A percentile compares a stretch with the other conserved stretches of the same genome.
Evolutionary conservation across 2,888 invertebrate species (phyloP).

Genomic region (Agrilus biguttatus): DNA sequence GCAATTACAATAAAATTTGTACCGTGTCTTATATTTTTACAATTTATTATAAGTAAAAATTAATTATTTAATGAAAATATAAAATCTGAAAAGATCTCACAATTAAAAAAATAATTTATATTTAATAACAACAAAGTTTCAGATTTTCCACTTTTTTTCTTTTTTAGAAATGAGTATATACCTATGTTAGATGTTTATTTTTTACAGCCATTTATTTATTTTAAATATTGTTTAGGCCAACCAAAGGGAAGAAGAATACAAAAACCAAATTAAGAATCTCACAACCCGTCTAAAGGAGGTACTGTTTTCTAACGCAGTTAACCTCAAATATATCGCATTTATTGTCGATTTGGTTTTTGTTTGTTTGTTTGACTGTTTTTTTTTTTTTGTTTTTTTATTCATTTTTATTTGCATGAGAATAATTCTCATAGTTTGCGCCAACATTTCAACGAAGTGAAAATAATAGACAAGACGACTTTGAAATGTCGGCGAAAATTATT

Average conservation of each 20-base stretch:
- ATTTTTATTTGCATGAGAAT: constrained; percentile 2
- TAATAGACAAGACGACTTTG: constrained; percentile 2
- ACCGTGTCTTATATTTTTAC: too few species aligned
- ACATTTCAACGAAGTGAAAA: not conserved
- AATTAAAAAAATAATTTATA: too few species aligned
- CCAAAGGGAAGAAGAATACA: constrained; percentile 99
- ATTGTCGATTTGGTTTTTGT: constrained; percentile 1
- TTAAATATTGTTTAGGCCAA: constrained; percentile 58
- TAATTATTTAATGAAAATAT: too few species aligned
- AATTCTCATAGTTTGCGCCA: constrained; percentile 1
- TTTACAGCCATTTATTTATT: too few species aligned
- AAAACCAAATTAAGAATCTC: constrained; percentile 98
- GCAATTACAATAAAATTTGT: too few species aligned
- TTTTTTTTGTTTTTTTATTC: too few species aligned
- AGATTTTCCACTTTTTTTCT: too few species aligned
- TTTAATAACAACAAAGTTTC: too few species aligned
- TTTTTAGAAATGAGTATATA: too few species aligned
- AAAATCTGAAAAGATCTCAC: too few species aligned
- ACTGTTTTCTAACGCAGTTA: constrained; percentile 24
- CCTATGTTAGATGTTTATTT: too few species aligned
- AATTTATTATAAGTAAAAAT: too few species aligned
- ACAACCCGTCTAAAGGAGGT: constrained; percentile 99
- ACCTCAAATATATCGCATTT: constrained; percentile 7
- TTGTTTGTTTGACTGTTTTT: constrained; percentile 6
- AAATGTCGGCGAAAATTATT: constrained; percentile 17